These are phyloP conservation scores for Dicycla oo DNA, from an alignment of 2,888 invertebrate genomes.

Conservation along the genomic window DNA sequence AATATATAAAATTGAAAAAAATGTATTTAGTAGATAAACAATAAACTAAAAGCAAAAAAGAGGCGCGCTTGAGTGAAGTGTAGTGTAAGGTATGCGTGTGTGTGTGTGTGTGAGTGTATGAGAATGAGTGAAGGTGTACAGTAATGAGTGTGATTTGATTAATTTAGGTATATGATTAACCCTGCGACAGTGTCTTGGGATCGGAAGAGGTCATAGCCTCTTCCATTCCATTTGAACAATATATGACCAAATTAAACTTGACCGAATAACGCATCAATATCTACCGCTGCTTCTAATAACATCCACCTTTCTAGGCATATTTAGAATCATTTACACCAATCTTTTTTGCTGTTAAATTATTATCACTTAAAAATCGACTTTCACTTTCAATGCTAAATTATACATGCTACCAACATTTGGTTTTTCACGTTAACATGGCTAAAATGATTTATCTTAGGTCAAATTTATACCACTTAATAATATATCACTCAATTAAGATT, in stretches of 20 bases:
- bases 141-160: too few species aligned
- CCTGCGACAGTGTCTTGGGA: too few species aligned
- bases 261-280: slow-evolving; percentile 17
- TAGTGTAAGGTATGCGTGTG: too few species aligned
- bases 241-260: slow-evolving; percentile 35
- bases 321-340: neutral
- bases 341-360: neutral
- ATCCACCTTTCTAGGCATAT: neutral
- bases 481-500: slow-evolving; percentile 18
- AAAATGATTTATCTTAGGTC: neutral
- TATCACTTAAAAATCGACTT: neutral
- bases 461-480: slow-evolving; percentile 5
- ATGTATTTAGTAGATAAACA: too few species aligned
- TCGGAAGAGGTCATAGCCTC: too few species aligned
- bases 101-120: too few species aligned
- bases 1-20: too few species aligned
- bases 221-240: too few species aligned
- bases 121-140: too few species aligned
- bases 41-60: too few species aligned
- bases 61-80: too few species aligned
- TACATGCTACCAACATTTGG: neutral
- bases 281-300: slow-evolving; percentile 3
- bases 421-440: neutral
- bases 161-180: too few species aligned
- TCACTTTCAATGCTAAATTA: slow-evolving; percentile 16